Base-by-base conservation (phyloP, 2,797 vertebrate species). In the Gobionotothen gibberifrons region DNA sequence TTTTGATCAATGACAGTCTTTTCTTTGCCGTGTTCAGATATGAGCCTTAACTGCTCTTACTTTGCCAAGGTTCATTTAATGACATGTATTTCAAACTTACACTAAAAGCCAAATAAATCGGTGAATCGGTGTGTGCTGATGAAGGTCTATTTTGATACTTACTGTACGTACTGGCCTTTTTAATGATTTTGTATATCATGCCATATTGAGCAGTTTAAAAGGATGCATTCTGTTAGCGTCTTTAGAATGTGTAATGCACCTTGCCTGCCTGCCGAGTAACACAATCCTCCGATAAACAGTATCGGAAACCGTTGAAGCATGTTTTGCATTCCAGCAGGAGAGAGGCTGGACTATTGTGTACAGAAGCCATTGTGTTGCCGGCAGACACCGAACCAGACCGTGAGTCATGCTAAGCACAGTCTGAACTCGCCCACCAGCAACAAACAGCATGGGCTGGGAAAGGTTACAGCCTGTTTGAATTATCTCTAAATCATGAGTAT, bases 401-500 rank as follows among this genome's bases (percentile, higher is more conserved):
- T 93, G 92, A 94, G 87, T 93, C 93, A 93, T 80, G 83, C 79
- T 85, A 84, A 85, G 86, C 82, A 62, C 82, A 67, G 87, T 76
- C 90, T 86, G 86, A 81, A 83, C 69, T 72, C 81, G 58, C 60
- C 74, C 82, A 78, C 51, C 69, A 40, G 48, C 81, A 56, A 78
- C 82, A 74, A 64, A 79, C 65, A 78, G 78, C 79, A 22, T 3
- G 17, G 43, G 59, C 79, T 43, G 77, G 75, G 73, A 84, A 70
- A 88, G 79, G 77, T 69, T 77, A 32, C n/a, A 52, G 75, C 56
- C 55, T 40, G 19, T 47, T 69, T 60, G 29, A 54, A 64, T 80
- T 48, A 49, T 48, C 69, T 58, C 26, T 67, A 67, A 65, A 61
- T 36, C 56, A 60, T 6, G 15, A 47, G 21, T 71, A 47, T 54